Evolutionary conservation across 2,888 invertebrate genomes (phyloP).

Genomic region (Sphaeridia pumilis): DNA sequence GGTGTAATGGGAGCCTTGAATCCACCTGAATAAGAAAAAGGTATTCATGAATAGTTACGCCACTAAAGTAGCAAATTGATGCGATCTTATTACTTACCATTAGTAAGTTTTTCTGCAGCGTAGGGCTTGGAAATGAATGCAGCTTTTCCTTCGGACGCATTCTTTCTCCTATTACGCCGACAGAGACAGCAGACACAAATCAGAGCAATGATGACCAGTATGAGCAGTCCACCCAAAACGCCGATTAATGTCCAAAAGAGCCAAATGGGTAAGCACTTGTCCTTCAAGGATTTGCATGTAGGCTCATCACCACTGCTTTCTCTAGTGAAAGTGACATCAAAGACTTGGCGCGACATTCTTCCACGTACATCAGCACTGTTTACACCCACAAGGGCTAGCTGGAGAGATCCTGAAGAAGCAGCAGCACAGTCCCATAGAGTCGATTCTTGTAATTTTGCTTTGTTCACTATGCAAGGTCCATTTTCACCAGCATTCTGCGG

Average conservation of each 20-base stretch:
- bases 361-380: slow-evolving; percentile 10
- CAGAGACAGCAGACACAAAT: slow-evolving; percentile 11
- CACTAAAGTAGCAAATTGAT: not conserved
- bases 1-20: too few relatives aligned
- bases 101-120: not conserved
- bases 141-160: not conserved
- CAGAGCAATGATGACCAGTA: slow-evolving; percentile 13
- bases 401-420: too few relatives aligned
- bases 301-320: slow-evolving; percentile 1
- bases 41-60: not conserved
- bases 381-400: slow-evolving; percentile 18
- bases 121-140: not conserved
- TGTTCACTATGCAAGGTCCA: too few relatives aligned
- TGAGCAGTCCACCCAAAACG: slow-evolving; percentile 15
- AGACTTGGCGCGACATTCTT: slow-evolving; percentile 13
- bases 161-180: not conserved
- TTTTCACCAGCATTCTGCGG: too few relatives aligned
- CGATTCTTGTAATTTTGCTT: too few relatives aligned
- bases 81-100: not conserved
- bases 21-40: not conserved
- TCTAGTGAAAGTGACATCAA: too few relatives aligned
- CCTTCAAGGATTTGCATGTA: slow-evolving; percentile 15
- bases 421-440: too few relatives aligned
- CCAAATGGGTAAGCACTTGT: slow-evolving; percentile 21
- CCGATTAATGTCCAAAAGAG: slow-evolving; percentile 25